These are phyloP conservation scores for Hippolais icterina DNA, from an alignment of 2,113 vertebrate genomes.

Conservation along the genomic window DNA sequence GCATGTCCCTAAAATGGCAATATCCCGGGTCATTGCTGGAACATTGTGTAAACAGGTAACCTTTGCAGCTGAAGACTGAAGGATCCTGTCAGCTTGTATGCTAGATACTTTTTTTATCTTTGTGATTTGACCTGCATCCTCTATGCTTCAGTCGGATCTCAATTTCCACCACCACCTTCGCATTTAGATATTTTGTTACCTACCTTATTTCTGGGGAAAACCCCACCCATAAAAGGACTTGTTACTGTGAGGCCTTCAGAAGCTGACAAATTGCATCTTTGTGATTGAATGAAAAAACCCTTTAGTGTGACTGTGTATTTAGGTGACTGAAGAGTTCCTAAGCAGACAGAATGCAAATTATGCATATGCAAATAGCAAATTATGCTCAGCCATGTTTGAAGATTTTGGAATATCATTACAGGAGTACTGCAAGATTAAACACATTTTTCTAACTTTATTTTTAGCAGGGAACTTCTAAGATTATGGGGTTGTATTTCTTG, in stretches of 20 bases:
- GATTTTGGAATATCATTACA: background rate
- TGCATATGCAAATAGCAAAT: background rate
- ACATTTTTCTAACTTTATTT: background rate
- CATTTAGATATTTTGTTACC: background rate
- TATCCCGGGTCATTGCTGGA: background rate
- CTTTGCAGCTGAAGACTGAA: background rate
- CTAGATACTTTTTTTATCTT: fast-evolving
- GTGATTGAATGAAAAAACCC: background rate
- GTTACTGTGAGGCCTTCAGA: background rate
- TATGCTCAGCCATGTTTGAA: background rate
- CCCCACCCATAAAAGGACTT: fast-evolving
- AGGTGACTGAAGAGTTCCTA: background rate
- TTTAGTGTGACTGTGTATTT: background rate
- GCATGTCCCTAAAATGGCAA: background rate
- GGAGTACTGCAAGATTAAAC: background rate
- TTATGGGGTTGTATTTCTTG: fast-evolving
- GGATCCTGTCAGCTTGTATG: background rate
- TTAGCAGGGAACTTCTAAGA: background rate
- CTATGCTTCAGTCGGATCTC: fast-evolving
- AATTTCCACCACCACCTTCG: background rate
- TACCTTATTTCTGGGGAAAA: background rate
- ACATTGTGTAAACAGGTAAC: background rate
- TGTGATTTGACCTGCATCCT: background rate
- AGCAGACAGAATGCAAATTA: background rate
- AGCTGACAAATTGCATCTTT: background rate